A percentile compares a stretch with the other conserved stretches of the same genome.
These are phyloP conservation scores for Ditula angustiorana DNA, from an alignment of 2,888 invertebrate species.

Conservation along the genomic window DNA sequence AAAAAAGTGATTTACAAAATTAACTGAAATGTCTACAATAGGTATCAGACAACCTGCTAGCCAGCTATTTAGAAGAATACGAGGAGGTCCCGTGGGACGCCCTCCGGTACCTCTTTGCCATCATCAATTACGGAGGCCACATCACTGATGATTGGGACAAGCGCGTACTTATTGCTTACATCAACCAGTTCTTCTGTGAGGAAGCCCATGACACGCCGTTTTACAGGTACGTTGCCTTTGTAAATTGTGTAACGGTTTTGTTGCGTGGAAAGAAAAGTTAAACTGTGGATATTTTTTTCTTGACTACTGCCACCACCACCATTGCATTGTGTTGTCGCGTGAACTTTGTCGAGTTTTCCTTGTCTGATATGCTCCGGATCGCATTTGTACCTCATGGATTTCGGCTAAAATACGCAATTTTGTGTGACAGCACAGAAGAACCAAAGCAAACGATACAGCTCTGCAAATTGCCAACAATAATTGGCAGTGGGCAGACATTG, in stretches of 20 bases:
- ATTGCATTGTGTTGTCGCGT: too few species aligned
- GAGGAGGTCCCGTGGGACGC: constrained; percentile 96
- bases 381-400: too few species aligned
- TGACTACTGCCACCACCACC: too few species aligned
- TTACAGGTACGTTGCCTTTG: constrained; percentile 83
- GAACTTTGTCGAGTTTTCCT: too few species aligned
- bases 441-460: too few species aligned
- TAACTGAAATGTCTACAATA: constrained; percentile 52
- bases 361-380: too few species aligned
- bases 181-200: constrained; percentile 93
- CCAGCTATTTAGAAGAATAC: constrained; percentile 94
- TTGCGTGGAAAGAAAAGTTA: too few species aligned
- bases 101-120: constrained; percentile 94
- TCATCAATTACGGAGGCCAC: constrained; percentile 96
- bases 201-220: constrained; percentile 87
- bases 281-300: too few species aligned
- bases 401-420: too few species aligned
- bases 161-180: constrained; percentile 92
- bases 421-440: background rate
- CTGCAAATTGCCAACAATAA: background rate
- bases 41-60: constrained; percentile 93
- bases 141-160: constrained; percentile 91
- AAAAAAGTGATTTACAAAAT: too few species aligned
- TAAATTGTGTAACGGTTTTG: background rate
- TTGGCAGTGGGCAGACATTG: too few species aligned